These are phyloP conservation scores for Capricornis sumatraensis DNA, from an alignment of 2,113 vertebrate species.

Conservation along the genomic window DNA sequence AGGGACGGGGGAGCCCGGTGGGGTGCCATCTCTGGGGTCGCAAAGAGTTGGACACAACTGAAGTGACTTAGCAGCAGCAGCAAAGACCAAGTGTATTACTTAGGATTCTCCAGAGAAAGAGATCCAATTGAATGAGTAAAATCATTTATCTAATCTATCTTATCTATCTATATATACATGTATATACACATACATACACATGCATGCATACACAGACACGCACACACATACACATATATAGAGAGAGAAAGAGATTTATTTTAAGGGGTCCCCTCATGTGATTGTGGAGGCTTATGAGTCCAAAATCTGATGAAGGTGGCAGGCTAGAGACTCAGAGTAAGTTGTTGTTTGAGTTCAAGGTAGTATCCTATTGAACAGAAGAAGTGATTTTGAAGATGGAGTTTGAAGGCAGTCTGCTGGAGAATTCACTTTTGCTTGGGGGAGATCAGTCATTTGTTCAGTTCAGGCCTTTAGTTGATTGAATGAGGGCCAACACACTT, in stretches of 20 bases:
- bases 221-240: rapidly evolving
- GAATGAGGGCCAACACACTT: neutral
- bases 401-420: neutral
- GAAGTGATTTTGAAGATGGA: neutral
- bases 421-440: neutral
- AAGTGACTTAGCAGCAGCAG: no score
- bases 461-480: neutral
- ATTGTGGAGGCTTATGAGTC: neutral
- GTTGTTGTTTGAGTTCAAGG: neutral
- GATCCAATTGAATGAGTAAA: neutral
- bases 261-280: neutral
- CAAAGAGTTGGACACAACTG: no score
- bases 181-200: neutral
- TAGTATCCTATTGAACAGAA: neutral
- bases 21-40: rapidly evolving
- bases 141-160: neutral
- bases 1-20: no score
- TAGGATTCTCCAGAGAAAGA: neutral
- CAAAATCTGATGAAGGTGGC: neutral
- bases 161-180: neutral
- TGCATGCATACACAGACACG: neutral
- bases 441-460: neutral
- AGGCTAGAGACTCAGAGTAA: neutral
- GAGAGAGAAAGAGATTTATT: neutral
- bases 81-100: neutral